Evolutionary conservation across 1,140 invertebrate species (phyloP), one percentile per base, ranked within the genome.

Genomic region (Scaptomyza pallida): DNA sequence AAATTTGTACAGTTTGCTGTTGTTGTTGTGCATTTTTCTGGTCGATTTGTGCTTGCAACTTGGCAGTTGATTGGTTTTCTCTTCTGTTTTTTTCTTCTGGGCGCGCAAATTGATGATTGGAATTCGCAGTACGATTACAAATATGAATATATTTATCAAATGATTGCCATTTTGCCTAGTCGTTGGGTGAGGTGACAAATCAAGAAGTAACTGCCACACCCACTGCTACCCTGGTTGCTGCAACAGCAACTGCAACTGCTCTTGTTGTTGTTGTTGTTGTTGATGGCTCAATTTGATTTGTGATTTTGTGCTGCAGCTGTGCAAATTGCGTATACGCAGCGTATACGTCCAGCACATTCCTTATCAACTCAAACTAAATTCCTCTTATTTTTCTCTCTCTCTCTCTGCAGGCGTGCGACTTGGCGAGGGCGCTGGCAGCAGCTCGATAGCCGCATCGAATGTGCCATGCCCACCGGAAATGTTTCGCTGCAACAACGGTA

Each of bases 401-500:
- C 0, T 48, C 35, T 13, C 62, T 75, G 10, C 61, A 75, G 80
- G 75, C 55, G 79, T 72, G 43, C 81, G 71, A 69, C 54, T 78
- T 57, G 72, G 63, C 48, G 68, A 72, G 45, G 55, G 37, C 44
- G 57, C 60, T 45, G 65, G 60, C 41, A 62, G 54, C 60, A 63
- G 64, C 59, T 68, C 72, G 6, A 56, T 75, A 50, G 54, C 69
- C 55, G 68, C 64, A 26, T 74, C 57, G 54, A 89, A 71, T 61
- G 67, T 79, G 74, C 81, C 89, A 88, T 95, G 95, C 91, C 93
- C 94, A 21, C 92, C 92, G 55, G 95, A 96, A 83, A 95, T 95
- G 94, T 97, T 97, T 93, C 93, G 93, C 75, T 97, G 96, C 92
- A 93, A 94, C 45, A 95, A 97, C 90, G 96, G 96, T 72, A 96